phyloP scores from a whole-genome alignment of 2,888 invertebrate genomes.

The Glyphotaelius pellucidus region DNA sequence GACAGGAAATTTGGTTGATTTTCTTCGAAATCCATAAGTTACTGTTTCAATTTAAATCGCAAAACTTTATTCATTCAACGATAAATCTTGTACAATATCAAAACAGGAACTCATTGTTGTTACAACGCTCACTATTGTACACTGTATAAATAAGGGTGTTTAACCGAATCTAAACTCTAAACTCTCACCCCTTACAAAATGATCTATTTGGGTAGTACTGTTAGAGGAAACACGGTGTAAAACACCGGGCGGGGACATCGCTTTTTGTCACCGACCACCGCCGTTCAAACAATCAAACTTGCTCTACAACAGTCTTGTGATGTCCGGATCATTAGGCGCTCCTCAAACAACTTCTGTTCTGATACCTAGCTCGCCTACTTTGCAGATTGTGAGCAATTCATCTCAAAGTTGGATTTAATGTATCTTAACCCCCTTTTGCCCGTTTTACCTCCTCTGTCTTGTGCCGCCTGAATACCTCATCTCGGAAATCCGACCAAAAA shows the following conservation, averaged over 20 bases:
- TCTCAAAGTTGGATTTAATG: conserved; percentile 2
- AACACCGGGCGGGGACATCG: not conserved
- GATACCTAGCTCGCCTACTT: not conserved
- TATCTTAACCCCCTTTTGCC: not conserved
- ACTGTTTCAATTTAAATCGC: not conserved
- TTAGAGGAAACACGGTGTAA: not conserved
- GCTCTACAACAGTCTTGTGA: not conserved
- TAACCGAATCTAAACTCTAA: not conserved
- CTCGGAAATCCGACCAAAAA: not conserved
- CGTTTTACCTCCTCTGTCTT: not conserved
- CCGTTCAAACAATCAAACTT: not conserved
- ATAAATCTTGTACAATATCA: not conserved
- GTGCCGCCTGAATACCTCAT: not conserved
- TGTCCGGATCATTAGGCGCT: conserved; percentile 13
- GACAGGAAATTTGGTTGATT: not conserved
- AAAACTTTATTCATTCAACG: not conserved
- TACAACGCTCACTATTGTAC: not conserved
- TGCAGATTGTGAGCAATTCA: conserved; percentile 2
- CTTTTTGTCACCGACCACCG: not conserved
- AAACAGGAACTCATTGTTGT: not conserved
- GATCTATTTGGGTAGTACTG: not conserved
- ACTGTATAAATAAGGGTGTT: not conserved
- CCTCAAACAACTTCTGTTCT: not conserved
- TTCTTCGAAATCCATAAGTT: not conserved
- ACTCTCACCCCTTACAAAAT: not conserved